phyloP scores from a whole-genome alignment of 2,113 vertebrate species.

The Spea multiplicata region DNA sequence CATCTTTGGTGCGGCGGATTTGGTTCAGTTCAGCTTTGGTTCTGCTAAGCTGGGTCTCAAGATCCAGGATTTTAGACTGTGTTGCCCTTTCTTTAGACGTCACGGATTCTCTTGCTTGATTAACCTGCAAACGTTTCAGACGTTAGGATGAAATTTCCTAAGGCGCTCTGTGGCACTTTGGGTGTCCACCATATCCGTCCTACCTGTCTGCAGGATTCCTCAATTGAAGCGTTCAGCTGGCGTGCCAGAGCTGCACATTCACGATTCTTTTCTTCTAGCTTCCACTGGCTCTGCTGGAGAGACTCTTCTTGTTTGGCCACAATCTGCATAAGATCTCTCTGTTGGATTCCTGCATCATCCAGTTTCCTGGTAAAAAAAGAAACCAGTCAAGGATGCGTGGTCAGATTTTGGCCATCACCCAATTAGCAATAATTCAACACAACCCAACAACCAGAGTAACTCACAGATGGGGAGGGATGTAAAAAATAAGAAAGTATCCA shows the following conservation, averaged over 20 bases:
- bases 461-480: too few species aligned
- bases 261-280: slow-evolving; percentile 81
- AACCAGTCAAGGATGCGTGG: too few species aligned
- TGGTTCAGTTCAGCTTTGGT: slow-evolving; percentile 79
- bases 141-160: not conserved
- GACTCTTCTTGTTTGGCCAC: slow-evolving; percentile 85
- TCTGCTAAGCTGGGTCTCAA: slow-evolving; percentile 84
- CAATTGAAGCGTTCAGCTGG: slow-evolving; percentile 81
- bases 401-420: slow-evolving; percentile 27
- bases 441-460: too few species aligned
- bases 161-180: not conserved
- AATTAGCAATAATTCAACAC: too few species aligned
- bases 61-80: slow-evolving; percentile 80
- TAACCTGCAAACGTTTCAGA: slow-evolving; percentile 65
- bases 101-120: slow-evolving; percentile 78
- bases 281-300: slow-evolving; percentile 76
- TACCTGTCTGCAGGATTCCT: slow-evolving; percentile 82
- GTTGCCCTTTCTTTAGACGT: slow-evolving; percentile 71
- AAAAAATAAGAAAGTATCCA: too few species aligned
- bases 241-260: slow-evolving; percentile 77
- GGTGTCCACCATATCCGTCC: slow-evolving; percentile 13
- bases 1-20: slow-evolving; percentile 75
- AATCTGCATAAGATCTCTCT: slow-evolving; percentile 81
- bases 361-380: slow-evolving; percentile 72
- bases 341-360: slow-evolving; percentile 76